Evolutionary conservation across 2,113 vertebrate genomes (phyloP).

Genomic region (Struthidea cinerea): DNA sequence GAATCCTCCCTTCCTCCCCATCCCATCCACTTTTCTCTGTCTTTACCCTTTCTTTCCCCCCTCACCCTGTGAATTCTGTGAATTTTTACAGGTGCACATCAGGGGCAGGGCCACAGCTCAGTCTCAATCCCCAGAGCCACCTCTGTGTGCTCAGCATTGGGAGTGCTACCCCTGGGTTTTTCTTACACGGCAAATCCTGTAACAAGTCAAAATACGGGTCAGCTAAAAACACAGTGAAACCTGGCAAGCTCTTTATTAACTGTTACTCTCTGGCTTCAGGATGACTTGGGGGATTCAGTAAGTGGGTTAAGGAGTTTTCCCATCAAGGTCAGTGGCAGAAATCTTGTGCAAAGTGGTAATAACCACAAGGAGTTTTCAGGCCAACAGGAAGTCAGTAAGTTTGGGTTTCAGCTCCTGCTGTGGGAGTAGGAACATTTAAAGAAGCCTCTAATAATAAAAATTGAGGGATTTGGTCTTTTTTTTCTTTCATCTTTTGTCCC

Average conservation of each 20-base stretch:
- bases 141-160: background rate
- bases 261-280: background rate
- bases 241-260: background rate
- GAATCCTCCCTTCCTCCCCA: background rate
- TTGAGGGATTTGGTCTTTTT: accelerated
- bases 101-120: background rate
- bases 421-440: background rate
- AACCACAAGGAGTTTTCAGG: background rate
- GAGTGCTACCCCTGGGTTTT: background rate
- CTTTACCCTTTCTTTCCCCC: background rate
- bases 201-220: slow-evolving; percentile 44
- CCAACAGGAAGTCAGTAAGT: background rate
- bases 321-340: slow-evolving; percentile 7
- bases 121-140: background rate
- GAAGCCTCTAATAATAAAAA: background rate
- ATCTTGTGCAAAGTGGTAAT: slow-evolving; percentile 13
- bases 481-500: accelerated
- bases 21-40: too few relatives aligned
- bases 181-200: background rate
- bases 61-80: background rate
- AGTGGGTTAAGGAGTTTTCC: slow-evolving; percentile 34
- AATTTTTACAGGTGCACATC: background rate
- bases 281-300: slow-evolving; percentile 15
- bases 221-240: background rate
- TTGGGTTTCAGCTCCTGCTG: background rate